These are phyloP conservation scores for Brachypterus glaber DNA, from an alignment of 2,888 invertebrate species.

Conservation along the genomic window DNA sequence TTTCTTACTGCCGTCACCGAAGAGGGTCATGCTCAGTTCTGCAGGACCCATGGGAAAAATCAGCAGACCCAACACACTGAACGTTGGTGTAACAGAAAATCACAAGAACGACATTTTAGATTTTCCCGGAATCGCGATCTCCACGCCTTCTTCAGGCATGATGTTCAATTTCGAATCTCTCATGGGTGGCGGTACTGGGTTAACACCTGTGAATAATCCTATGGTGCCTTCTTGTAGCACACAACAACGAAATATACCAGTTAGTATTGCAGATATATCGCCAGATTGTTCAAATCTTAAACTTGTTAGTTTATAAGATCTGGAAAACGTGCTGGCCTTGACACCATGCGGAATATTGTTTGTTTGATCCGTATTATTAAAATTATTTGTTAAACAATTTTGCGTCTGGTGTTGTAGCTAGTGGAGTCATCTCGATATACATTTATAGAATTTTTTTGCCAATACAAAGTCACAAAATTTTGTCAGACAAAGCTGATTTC, in stretches of 20 bases:
- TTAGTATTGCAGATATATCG: slow-evolving; percentile 45
- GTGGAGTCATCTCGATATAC: too few relatives aligned
- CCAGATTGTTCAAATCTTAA: slow-evolving; percentile 68
- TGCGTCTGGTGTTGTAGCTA: too few relatives aligned
- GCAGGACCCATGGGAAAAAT: slow-evolving; percentile 43
- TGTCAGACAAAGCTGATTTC: background rate
- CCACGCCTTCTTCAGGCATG: slow-evolving; percentile 79
- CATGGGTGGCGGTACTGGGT: slow-evolving; percentile 87
- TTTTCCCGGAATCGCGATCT: slow-evolving; percentile 63
- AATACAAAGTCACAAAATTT: background rate
- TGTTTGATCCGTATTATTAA: too few relatives aligned
- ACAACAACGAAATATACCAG: slow-evolving; percentile 62
- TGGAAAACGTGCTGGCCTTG: too few relatives aligned
- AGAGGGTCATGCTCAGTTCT: slow-evolving; percentile 36
- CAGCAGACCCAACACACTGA: slow-evolving; percentile 63
- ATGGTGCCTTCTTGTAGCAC: slow-evolving; percentile 62
- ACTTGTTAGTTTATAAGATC: slow-evolving; percentile 71
- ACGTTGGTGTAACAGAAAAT: slow-evolving; percentile 50
- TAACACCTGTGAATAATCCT: slow-evolving; percentile 75
- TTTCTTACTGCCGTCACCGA: slow-evolving; percentile 35
- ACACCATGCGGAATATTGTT: too few relatives aligned
- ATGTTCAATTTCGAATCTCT: slow-evolving; percentile 86
- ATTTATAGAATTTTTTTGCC: too few relatives aligned
- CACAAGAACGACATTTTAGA: slow-evolving; percentile 22
- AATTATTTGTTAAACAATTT: too few relatives aligned